Evolutionary conservation across 1,140 invertebrate species (phyloP).

Genomic region (Augochlora pura): DNA sequence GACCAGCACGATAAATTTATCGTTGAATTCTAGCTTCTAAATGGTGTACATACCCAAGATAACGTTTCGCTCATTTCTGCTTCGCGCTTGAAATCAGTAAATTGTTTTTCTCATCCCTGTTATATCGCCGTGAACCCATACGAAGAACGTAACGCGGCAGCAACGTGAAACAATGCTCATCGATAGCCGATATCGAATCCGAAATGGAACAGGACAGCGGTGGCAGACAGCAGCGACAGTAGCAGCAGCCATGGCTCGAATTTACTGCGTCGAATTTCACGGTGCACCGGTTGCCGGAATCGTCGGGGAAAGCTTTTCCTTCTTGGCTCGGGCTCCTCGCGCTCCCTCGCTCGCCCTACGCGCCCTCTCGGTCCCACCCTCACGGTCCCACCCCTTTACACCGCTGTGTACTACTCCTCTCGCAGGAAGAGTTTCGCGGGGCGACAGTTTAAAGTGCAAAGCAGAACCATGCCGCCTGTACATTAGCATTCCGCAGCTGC

Average conservation of each 20-base stretch:
- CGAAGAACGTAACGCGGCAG: constrained; percentile 25
- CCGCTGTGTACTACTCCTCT: background rate
- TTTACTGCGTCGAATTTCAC: constrained; percentile 62
- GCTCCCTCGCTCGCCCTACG: background rate
- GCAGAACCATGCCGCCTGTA: constrained; percentile 31
- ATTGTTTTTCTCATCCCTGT: no score
- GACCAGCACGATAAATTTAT: no score
- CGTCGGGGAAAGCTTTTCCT: constrained; percentile 47
- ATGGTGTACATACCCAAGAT: no score
- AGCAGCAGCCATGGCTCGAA: constrained; percentile 32
- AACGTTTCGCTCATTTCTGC: no score
- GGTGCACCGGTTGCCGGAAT: constrained; percentile 49
- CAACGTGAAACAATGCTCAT: constrained; percentile 50
- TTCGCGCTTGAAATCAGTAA: no score
- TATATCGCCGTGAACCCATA: constrained; percentile 35
- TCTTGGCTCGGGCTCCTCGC: background rate
- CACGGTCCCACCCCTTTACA: background rate
- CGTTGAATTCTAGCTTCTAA: no score
- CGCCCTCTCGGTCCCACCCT: background rate
- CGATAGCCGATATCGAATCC: constrained; percentile 43
- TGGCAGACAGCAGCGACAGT: background rate
- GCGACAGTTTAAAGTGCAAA: constrained; percentile 54
- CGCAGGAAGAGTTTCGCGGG: constrained; percentile 39
- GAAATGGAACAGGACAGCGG: constrained; percentile 34
- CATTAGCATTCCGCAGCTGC: constrained; percentile 63